Evolutionary conservation across 2,113 vertebrate genomes (phyloP), one percentile per base, ranked within the genome.

Genomic region (Siphamia tubifer): DNA sequence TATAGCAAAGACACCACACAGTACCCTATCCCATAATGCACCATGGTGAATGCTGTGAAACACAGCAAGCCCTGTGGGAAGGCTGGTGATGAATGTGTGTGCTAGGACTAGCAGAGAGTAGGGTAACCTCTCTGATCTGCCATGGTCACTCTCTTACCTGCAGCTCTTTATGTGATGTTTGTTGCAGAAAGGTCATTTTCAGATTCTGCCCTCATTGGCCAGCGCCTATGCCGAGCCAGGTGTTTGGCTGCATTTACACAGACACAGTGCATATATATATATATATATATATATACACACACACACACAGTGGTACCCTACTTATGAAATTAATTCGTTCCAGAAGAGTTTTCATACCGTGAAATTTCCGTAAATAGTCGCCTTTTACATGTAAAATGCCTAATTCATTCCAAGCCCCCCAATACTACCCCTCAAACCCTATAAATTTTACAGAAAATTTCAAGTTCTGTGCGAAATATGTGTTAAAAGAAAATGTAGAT

Each of bases 21-120:
- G 44, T 62, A 30, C 15, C 25, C 15, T 23, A 47, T 71, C 51
- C 75, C 45, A 71, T 67, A 79, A 82, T 64, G 55, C 62, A 69
- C 58, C 31, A 49, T 39, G 53, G 76, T 45, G 40, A 72, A 53
- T 55, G 67, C 56, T 35, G 28, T 49, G 63, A 60, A 65, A 68
- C 43, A 60, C 75, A 60, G 32, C 52, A 48, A 30, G 40, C 65
- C 79, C 77, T 61, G 55, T 65, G 83, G 79, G 83, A 74, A 52
- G 48, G 55, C 52, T 24, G 57, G 63, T 89, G 83, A 90, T 86
- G 73, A 84, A 90, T 89, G 85, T 58, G 32, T 56, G 56, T 56
- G 67, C 67, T 39, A 5, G 45, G 39, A 51, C 53, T 28, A 35
- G 61, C 56, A 64, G 74, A 74, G 68, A 77, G 53, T 67, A 44